These are phyloP conservation scores for Drosophila nigricruria DNA, from an alignment of 2,888 invertebrate genomes.

Conservation along the genomic window DNA sequence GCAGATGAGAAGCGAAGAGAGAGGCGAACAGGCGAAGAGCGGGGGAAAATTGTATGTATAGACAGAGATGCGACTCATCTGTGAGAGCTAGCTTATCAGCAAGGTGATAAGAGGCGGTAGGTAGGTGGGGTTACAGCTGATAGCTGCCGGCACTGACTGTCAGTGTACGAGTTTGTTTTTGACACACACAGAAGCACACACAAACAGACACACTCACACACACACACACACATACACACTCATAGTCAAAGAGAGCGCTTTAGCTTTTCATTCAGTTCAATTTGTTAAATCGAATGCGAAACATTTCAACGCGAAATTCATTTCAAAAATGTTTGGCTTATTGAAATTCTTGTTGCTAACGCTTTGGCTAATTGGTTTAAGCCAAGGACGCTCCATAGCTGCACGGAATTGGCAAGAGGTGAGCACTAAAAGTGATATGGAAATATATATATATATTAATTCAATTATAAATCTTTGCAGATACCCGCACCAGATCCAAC, in stretches of 20 bases:
- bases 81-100: conserved; percentile 3
- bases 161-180: background rate
- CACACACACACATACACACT: background rate
- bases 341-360: conserved; percentile 40
- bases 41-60: background rate
- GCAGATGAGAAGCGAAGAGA: conserved; percentile 12
- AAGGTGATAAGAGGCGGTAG: conserved; percentile 31
- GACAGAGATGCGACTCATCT: conserved; percentile 2
- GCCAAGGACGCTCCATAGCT: conserved; percentile 51
- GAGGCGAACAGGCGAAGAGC: background rate
- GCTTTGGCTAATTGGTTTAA: conserved; percentile 46
- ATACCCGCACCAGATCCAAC: conserved; percentile 58
- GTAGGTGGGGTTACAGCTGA: conserved; percentile 14
- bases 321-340: conserved; percentile 49
- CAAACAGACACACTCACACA: background rate
- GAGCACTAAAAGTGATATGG: background rate
- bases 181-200: background rate
- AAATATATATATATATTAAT: background rate
- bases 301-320: conserved; percentile 28
- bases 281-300: conserved; percentile 15
- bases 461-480: background rate
- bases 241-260: background rate
- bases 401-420: conserved; percentile 39
- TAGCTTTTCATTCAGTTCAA: conserved; percentile 26
- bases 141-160: conserved; percentile 1